Evolutionary conservation across 2,113 vertebrate species (phyloP), one percentile per base, ranked within the genome.

Genomic region (Pseudorasbora parva): DNA sequence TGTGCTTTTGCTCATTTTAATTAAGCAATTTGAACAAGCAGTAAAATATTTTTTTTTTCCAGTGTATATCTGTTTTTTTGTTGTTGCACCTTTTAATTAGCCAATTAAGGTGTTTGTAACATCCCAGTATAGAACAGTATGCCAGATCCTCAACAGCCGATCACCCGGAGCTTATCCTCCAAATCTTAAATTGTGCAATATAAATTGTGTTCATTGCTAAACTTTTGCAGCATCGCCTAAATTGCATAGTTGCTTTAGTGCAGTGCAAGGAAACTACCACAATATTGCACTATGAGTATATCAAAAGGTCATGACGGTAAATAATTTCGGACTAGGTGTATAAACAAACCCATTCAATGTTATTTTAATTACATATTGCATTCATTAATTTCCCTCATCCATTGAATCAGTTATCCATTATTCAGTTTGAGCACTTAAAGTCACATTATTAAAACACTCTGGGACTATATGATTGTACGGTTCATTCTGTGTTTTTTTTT

Each of bases 401-500:
- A n/a, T 11, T 73, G n/a, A 73, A 73, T 8, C 23, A 49, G 71
- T 49, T 23, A 73, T 49, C n/a, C 43, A 10, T 73, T 49, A 73
- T 2, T 25, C 1, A 5, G 43, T 14, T 49, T 25, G 23, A 51
- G 8, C 8, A 51, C 6, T 30, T 25, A 51, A 23, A 71, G 68
- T 45, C 9, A 23, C 37, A 43, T 45, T 19, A 19, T 10, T 51
- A 75, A 73, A 73, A 51, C 43, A 51, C 8, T 30, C 27, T 21
- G 23, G 3, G 45, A 45, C 41, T 45, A 1, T 43, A 71, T 4
- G 43, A 47, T 25, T 72, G 0, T 8, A 45, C n/a, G 3, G 1
- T 73, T 71, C n/a, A 23, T 23, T 15, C 3, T 41, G 41, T 73
- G n/a, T 73, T 72, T 71, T 62, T 68, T 27, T 68, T n/a, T n/a